Evolutionary conservation across 2,888 invertebrate genomes (phyloP), one percentile per base, ranked within the genome.

Genomic region (Athetis lepigone): DNA sequence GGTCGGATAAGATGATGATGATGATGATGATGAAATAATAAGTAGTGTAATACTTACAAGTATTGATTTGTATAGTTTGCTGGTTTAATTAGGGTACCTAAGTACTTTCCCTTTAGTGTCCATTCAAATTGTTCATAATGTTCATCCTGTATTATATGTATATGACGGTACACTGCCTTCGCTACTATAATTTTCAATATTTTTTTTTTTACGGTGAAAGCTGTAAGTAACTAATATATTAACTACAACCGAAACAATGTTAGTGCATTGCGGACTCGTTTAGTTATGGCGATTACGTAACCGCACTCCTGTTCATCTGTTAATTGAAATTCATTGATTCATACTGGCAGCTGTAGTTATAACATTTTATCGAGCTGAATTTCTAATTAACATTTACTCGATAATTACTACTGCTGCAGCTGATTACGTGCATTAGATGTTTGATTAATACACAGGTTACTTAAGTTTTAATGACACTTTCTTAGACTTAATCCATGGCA

Each of bases 271-370:
- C 74, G 71, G 73, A 76, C 69, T 83, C 75, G 79, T 82, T 83
- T 77, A 74, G 74, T 75, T 82, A 79, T 80, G 76, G 70, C 60
- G 72, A 60, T 72, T 77, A 71, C 70, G 66, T 62, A 61, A 64
- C 64, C 68, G 65, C 74, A 75, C 76, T 82, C 75, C 74, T 80
- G 84, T 67, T 77, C 81, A 83, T 83, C 78, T 77, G 74, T 75
- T 85, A 80, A 88, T 85, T 88, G 83, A 82, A 87, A 87, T 88
- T 85, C 84, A 88, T 86, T 84, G 83, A 85, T 86, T 84, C 80
- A 79, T 69, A 57, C 54, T 37, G 36, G 36, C 37, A 27, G 51
- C 52, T 42, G 39, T 43, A 54, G 18, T 59, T 59, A 50, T 36
- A 54, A 47, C 37, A 63, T 25, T 16, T 49, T 39, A 62, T 68